Evolutionary conservation across 2,113 vertebrate genomes (phyloP), one percentile per base, ranked within the genome.

Genomic region (Takifugu bimaculatus): DNA sequence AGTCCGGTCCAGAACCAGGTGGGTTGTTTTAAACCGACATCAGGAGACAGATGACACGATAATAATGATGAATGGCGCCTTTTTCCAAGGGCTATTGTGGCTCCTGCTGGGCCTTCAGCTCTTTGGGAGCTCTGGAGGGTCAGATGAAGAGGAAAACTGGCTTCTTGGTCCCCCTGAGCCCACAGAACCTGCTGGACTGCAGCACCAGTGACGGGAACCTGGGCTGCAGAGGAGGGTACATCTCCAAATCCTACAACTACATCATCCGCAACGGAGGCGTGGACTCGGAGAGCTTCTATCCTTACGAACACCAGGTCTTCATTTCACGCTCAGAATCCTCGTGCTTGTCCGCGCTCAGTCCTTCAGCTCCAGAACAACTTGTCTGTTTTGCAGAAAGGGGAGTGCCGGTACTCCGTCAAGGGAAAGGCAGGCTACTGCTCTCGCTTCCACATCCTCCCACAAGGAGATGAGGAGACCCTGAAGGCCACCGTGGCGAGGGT

Each of bases 101-200:
- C 0, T 84, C 94, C 0, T 97, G 94, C 73, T 96, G 95, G 94
- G 93, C 94, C 0, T 96, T 96, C 89, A 94, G 94, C 25, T 88
- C 94, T 0, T 72, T 91, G 53, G 95, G 94, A 11, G 92, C 94
- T 1, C 88, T 97, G 0, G 94, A 97, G 45, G 94, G 76, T 0
- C 95, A 95, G 75, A 68, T 94, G 84, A 93, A 88, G 78, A 88
- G 87, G 75, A 80, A 54, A 45, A 92, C 91, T 0, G 93, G 93
- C 3, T 61, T 71, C n/a, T 66, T 96, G 29, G 88, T 94, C 10
- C 88, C 92, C 0, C 88, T 97, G 60, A 97, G 94, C 39, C 68
- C 84, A 1, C 94, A 96, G 87, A 97, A 96, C 81, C 83, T 96
- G 43, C 83, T 97, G n/a, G 94, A 96, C 72, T 96, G 94, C 83